phyloP scores from a whole-genome alignment of 2,888 invertebrate genomes.

The Hirudinaria manillensis region DNA sequence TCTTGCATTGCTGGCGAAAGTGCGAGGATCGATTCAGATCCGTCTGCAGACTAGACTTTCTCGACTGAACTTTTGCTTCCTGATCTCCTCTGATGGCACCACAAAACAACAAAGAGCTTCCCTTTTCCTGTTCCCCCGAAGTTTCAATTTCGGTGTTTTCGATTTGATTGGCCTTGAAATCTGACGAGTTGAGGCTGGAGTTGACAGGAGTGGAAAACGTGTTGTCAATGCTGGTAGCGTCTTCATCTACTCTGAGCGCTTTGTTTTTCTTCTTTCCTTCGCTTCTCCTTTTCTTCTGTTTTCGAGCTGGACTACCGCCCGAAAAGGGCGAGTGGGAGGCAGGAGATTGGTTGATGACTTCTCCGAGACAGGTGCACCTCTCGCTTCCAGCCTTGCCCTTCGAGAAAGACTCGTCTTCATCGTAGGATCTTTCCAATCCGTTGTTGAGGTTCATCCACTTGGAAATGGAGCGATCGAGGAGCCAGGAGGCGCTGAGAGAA shows the following conservation, averaged over 20 bases:
- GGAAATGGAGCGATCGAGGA: background rate
- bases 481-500: background rate
- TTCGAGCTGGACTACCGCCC: background rate
- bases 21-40: background rate
- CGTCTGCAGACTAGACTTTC: background rate
- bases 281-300: background rate
- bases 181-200: conserved; percentile 11
- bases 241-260: background rate
- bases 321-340: background rate
- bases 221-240: background rate
- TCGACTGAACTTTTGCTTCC: background rate
- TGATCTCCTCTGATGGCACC: background rate
- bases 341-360: background rate
- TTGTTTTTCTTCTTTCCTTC: background rate
- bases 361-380: background rate
- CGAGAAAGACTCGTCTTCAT: background rate
- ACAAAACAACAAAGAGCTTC: background rate
- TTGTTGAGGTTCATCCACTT: conserved; percentile 8
- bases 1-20: conserved; percentile 2
- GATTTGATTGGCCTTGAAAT: background rate
- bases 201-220: background rate
- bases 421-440: background rate
- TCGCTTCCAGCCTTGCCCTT: background rate
- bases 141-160: background rate
- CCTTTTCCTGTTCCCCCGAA: background rate